Base-by-base conservation (phyloP, 2,888 invertebrate species). In the Tinea trinotella region DNA sequence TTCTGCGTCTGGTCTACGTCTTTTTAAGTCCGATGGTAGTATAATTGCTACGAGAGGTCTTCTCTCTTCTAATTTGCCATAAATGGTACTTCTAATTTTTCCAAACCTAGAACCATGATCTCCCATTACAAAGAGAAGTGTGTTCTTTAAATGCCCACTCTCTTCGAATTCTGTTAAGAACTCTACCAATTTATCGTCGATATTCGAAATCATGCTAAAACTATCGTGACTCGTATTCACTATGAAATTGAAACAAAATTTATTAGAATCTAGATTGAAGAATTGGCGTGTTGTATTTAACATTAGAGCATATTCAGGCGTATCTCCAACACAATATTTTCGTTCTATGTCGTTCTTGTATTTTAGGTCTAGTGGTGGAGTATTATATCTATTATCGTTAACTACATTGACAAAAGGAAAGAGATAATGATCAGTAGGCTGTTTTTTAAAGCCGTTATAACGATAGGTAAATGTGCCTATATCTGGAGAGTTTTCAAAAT, bases 81-180 rank as follows among this genome's bases (percentile, higher is more conserved):
- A 97, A 3, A 95, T 83, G 0, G 96, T 97, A 62, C 92, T 90
- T 0, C 98, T 89, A 4, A 96, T 89, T 54, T 90, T 87, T 0
- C 93, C 91, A 74, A 94, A 97, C 91, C 94, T 91, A 58, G 93
- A 92, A 0, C 98, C 98, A 72, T 98, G 98, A 77, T 98, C 98
- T 3, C 96, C 93, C 95, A 98, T 96, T 2, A 98, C 68, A 55
- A 98, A 90, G 0, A 98, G 75, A 59, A 98, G 68, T 0, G 97
- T 95, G 61, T 94, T 90, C 58, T 96, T 90, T 12, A 96, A 77
- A 35, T 90, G 76, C 0, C 91, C 91, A 0, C 83, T 82, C 3
- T 80, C 67, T 46, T 89, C 78, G 13, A 96, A 75, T 30, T 85
- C 76, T 48, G 80, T 77, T n/a, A 97, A 68, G 83, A 93, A 92